A percentile compares a stretch with the other conserved stretches of the same genome.
These are phyloP conservation scores for Podarcis lilfordi DNA, from an alignment of 2,797 vertebrate species.

Conservation along the genomic window DNA sequence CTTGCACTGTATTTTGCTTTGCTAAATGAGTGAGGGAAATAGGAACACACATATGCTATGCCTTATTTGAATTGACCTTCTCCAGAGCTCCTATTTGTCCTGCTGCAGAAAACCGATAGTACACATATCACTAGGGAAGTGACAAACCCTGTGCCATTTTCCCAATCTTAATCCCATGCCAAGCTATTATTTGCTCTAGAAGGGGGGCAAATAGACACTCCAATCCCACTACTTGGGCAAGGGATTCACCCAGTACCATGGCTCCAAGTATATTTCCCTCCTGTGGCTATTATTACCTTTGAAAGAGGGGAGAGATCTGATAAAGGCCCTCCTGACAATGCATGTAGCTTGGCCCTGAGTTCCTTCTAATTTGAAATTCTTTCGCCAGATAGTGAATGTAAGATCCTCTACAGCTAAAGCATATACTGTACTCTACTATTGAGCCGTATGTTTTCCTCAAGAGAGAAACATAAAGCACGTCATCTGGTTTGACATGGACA, in stretches of 20 bases:
- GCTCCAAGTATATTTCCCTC: no score
- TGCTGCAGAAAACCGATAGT: not conserved
- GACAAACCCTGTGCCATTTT: not conserved
- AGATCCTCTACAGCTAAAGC: not conserved
- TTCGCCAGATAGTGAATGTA: not conserved
- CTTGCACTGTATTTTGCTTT: no score
- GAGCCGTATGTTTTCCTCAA: not conserved
- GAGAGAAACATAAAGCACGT: not conserved
- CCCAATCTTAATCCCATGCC: not conserved
- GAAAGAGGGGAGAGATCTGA: not conserved
- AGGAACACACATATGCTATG: not conserved
- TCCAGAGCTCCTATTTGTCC: not conserved
- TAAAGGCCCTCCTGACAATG: not conserved
- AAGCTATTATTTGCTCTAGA: not conserved
- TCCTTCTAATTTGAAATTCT: not conserved
- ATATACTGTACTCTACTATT: not conserved
- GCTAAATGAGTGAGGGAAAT: no score
- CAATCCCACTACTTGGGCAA: not conserved
- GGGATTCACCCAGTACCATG: not conserved
- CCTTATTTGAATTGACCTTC: not conserved
- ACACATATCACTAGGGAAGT: not conserved
- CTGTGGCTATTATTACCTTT: not conserved
- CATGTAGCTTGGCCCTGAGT: not conserved
- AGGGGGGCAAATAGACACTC: not conserved
- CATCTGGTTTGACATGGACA: not conserved